A percentile compares a stretch with the other conserved stretches of the same genome.
Conservation (phyloP, 2,113 vertebrate genomes). For the Tenrec ecaudatus region DNA sequence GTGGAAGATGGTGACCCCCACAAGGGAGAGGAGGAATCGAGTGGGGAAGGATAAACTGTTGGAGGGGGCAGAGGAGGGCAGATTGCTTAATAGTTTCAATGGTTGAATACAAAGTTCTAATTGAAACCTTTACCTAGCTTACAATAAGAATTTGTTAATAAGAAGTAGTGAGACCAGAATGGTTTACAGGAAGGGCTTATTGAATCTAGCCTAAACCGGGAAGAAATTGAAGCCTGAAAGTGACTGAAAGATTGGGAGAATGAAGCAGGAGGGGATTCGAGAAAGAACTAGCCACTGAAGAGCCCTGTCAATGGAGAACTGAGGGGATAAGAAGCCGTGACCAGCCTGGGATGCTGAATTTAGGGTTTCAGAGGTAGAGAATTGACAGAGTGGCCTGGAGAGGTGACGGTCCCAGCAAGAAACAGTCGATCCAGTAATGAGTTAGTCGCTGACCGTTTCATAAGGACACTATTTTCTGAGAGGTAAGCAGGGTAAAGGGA, state of each 20-base stretch:
- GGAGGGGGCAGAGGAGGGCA: too few species aligned
- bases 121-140: too few species aligned
- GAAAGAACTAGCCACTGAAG: not conserved
- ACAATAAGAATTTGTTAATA: too few species aligned
- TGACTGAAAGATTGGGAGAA: not conserved
- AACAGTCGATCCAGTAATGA: not conserved
- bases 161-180: not conserved
- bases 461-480: not conserved
- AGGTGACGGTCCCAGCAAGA: not conserved
- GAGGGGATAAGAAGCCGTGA: not conserved
- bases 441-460: not conserved
- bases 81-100: too few species aligned
- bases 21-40: too few species aligned
- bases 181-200: not conserved
- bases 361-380: not conserved
- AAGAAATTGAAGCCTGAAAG: conserved; percentile 1
- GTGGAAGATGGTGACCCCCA: too few species aligned
- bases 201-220: not conserved
- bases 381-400: not conserved
- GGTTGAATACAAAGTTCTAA: too few species aligned
- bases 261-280: not conserved
- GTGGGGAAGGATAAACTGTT: too few species aligned
- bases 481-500: not conserved
- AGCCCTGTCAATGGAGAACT: not conserved
- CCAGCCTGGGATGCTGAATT: not conserved